A percentile compares a stretch with the other conserved stretches of the same genome.
These are phyloP conservation scores for Cephus sareptanus DNA, from an alignment of 2,888 invertebrate species.

Conservation along the genomic window DNA sequence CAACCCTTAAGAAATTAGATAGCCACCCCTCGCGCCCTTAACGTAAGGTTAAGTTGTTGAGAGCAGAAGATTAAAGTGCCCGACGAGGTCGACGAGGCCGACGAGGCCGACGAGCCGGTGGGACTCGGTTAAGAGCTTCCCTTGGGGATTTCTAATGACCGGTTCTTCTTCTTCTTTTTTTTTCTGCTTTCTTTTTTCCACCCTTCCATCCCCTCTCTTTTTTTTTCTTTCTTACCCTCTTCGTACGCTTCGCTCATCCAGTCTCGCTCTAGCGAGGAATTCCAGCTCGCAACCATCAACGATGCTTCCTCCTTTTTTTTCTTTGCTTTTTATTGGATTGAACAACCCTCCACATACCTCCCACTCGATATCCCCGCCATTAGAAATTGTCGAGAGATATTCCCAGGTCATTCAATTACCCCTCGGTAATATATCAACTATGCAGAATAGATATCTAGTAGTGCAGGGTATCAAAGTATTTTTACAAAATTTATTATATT, in stretches of 20 bases:
- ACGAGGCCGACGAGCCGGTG: slow-evolving; percentile 32
- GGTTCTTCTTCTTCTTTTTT: slow-evolving; percentile 20
- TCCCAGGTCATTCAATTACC: neutral
- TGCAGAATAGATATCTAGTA: neutral
- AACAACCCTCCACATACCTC: neutral
- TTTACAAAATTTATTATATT: neutral
- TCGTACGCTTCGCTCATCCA: neutral
- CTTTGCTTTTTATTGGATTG: neutral
- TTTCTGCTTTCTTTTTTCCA: neutral
- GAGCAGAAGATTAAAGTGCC: slow-evolving; percentile 57
- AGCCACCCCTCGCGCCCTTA: slow-evolving; percentile 28
- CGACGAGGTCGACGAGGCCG: slow-evolving; percentile 27
- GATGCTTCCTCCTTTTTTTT: neutral
- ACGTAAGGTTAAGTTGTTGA: slow-evolving; percentile 50
- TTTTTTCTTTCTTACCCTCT: neutral
- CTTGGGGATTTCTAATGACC: slow-evolving; percentile 54
- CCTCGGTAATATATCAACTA: neutral
- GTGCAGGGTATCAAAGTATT: neutral
- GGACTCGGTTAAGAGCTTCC: slow-evolving; percentile 41
- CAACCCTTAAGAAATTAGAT: slow-evolving; percentile 42
- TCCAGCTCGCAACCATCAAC: neutral
- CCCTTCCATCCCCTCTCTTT: neutral
- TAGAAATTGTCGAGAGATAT: neutral
- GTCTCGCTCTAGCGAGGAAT: neutral
- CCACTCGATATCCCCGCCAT: neutral